Evolutionary conservation across 1,140 invertebrate genomes (phyloP).

Genomic region (Drosophila nasuta): DNA sequence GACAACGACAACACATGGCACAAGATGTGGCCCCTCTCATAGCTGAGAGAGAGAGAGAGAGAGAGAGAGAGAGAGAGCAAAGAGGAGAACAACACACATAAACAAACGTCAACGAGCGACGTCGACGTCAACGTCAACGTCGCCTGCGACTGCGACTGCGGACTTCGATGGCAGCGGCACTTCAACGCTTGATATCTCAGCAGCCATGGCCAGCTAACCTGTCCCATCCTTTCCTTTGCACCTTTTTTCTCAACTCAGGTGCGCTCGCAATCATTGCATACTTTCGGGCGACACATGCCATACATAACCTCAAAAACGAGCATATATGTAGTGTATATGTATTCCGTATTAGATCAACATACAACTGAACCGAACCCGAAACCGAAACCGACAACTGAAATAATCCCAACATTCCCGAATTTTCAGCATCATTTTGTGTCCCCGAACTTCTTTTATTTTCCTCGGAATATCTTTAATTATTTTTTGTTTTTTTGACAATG

Average conservation of each 20-base stretch:
- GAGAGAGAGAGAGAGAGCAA: not conserved
- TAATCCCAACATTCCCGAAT: not conserved
- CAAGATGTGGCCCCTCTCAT: conserved; percentile 38
- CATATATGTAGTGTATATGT: too few relatives aligned
- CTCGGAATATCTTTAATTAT: not conserved
- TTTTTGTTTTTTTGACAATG: too few relatives aligned
- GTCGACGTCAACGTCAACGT: conserved; percentile 18
- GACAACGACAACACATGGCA: conserved; percentile 30
- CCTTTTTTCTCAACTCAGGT: not conserved
- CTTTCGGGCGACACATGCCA: not conserved
- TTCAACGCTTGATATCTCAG: conserved; percentile 53
- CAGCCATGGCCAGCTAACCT: conserved; percentile 47
- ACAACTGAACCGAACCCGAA: not conserved
- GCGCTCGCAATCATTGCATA: conserved; percentile 24
- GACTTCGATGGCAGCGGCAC: conserved; percentile 39
- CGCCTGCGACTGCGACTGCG: conserved; percentile 23
- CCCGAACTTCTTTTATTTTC: too few relatives aligned
- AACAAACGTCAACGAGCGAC: conserved; percentile 62
- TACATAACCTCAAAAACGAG: conserved; percentile 10
- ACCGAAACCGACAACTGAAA: not conserved
- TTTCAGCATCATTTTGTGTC: not conserved
- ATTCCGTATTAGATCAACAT: not conserved
- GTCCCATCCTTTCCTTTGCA: not conserved
- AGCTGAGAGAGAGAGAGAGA: too few relatives aligned
- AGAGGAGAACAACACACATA: conserved; percentile 47